These are phyloP conservation scores for Alviniconcha strummeri DNA, from an alignment of 2,888 invertebrate genomes.

Conservation along the genomic window DNA sequence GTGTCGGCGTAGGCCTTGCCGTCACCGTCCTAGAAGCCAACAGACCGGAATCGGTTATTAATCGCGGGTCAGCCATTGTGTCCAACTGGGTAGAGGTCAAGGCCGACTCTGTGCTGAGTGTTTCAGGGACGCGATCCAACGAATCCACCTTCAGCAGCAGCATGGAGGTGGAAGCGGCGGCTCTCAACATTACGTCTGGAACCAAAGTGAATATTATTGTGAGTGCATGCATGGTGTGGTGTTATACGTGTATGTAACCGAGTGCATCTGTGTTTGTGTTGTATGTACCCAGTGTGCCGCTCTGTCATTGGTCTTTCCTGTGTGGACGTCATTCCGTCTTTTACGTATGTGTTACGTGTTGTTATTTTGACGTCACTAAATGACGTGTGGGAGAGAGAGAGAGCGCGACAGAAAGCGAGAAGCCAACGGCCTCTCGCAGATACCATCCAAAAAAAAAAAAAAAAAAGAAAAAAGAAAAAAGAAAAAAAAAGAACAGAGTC, in stretches of 20 bases:
- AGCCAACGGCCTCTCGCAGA: no score
- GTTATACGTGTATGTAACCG: no score
- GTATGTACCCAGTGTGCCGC: neutral
- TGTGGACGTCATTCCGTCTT: no score
- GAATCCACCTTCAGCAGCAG: neutral
- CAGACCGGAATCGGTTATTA: neutral
- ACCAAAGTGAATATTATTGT: conserved; percentile 8
- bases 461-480: no score
- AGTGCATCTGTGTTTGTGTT: neutral
- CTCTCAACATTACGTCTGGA: neutral
- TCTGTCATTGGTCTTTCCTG: no score
- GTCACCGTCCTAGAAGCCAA: neutral
- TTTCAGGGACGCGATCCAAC: neutral
- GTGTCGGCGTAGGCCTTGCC: neutral
- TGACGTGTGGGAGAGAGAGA: no score
- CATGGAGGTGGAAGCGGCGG: neutral
- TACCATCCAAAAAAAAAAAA: no score
- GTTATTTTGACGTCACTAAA: no score
- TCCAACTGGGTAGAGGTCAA: neutral
- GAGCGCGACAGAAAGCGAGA: no score
- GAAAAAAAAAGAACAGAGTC: no score
- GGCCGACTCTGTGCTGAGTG: neutral
- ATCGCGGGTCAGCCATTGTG: neutral
- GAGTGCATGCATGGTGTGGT: neutral
- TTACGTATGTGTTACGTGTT: no score